Conservation (phyloP, 2,113 vertebrate species). For the Ornithorhynchus anatinus region DNA sequence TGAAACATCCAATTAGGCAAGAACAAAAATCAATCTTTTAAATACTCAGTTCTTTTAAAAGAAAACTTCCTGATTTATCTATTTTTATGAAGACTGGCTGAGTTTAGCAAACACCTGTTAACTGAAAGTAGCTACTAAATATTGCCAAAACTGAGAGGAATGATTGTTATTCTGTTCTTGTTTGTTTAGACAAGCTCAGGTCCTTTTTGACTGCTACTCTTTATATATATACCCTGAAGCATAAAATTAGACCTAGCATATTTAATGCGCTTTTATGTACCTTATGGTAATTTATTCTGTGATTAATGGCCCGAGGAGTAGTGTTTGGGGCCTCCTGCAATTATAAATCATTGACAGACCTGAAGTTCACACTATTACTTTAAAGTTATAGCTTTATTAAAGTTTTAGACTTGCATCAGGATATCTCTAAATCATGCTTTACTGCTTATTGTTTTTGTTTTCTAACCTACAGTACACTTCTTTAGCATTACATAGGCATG, state of each 20-base stretch:
- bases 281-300: slow-evolving; percentile 5
- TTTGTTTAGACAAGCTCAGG: neutral
- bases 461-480: neutral
- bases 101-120: too few relatives aligned
- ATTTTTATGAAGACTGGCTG: too few relatives aligned
- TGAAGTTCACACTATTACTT: neutral
- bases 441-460: neutral
- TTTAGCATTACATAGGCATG: slow-evolving; percentile 3
- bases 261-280: neutral
- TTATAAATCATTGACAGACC: slow-evolving; percentile 11
- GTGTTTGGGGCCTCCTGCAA: neutral
- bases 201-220: slow-evolving; percentile 4
- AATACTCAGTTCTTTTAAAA: too few relatives aligned
- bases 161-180: neutral
- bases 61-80: too few relatives aligned
- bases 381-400: slow-evolving; percentile 17
- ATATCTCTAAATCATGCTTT: neutral
- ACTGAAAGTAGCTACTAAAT: too few relatives aligned
- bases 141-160: too few relatives aligned
- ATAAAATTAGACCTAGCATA: neutral
- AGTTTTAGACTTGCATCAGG: neutral
- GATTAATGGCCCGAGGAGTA: neutral
- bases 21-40: too few relatives aligned
- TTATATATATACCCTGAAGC: slow-evolving; percentile 36
- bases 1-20: too few relatives aligned